Percentiles rank a stretch among this genome's conserved stretches.
Conservation (phyloP, 2,113 vertebrate genomes). For the Callorhinus ursinus region DNA sequence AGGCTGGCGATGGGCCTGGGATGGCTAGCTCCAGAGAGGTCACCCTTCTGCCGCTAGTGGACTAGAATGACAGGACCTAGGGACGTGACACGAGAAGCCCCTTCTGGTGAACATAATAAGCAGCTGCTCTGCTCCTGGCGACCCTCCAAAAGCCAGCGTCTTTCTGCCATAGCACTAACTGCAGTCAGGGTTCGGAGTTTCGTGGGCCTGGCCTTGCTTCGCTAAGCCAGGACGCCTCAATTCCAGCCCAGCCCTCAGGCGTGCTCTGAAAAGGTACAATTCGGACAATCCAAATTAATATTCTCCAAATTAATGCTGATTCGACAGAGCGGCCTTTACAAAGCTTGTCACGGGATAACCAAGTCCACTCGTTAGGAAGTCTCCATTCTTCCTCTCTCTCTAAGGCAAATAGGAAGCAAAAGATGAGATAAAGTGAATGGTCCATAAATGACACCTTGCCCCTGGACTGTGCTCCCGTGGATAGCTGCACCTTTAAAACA, state of each 20-base stretch:
- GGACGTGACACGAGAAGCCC: not conserved
- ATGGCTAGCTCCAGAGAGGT: not conserved
- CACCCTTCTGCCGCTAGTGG: not conserved
- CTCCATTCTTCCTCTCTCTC: not conserved
- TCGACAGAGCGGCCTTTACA: not conserved
- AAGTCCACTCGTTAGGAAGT: too few relatives aligned
- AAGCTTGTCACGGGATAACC: not conserved
- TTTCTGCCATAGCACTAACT: not conserved
- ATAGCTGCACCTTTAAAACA: not conserved
- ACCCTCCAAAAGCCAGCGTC: fast-evolving
- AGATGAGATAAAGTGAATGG: not conserved
- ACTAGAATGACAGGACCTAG: not conserved
- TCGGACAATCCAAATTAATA: not conserved
- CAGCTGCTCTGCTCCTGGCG: not conserved
- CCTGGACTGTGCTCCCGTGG: fast-evolving
- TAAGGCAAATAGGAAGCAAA: not conserved
- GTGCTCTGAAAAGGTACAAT: not conserved
- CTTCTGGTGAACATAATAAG: not conserved
- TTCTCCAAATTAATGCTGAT: not conserved
- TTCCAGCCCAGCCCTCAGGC: too few relatives aligned
- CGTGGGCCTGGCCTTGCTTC: not conserved
- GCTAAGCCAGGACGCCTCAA: not conserved
- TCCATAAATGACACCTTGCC: too few relatives aligned
- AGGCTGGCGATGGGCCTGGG: not conserved
- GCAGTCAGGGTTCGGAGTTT: not conserved